A percentile compares a stretch with the other conserved stretches of the same genome.
phyloP scores from a whole-genome alignment of 2,113 vertebrate genomes.

The Lates calcarifer region DNA sequence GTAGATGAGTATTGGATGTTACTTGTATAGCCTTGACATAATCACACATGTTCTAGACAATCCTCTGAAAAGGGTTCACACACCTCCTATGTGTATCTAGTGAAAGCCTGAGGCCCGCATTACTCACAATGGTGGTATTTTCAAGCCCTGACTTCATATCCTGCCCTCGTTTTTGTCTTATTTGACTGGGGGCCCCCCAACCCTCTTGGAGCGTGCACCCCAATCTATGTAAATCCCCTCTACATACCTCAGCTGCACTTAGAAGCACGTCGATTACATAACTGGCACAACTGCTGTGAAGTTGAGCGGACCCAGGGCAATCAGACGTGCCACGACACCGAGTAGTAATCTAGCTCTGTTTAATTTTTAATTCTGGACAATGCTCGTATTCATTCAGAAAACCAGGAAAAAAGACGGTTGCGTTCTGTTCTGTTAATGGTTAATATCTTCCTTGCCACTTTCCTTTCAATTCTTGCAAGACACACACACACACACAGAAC shows the following conservation, averaged over 20 bases:
- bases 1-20: background rate
- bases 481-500: constrained; percentile 14
- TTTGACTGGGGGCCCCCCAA: constrained; percentile 56
- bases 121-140: constrained; percentile 73
- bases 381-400: constrained; percentile 64
- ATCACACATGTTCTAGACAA: constrained; percentile 19
- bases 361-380: constrained; percentile 56
- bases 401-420: constrained; percentile 17
- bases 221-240: constrained; percentile 74
- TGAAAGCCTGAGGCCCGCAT: constrained; percentile 56
- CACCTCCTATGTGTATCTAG: constrained; percentile 45
- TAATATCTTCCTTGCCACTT: constrained; percentile 36
- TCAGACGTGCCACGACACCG: constrained; percentile 6
- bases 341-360: constrained; percentile 24
- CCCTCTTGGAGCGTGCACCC: constrained; percentile 53
- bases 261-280: constrained; percentile 60
- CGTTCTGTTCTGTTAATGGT: constrained; percentile 62
- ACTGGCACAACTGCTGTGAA: constrained; percentile 36
- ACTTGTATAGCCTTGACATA: constrained; percentile 18
- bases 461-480: constrained; percentile 66
- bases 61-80: constrained; percentile 53
- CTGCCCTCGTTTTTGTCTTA: constrained; percentile 69
- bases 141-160: constrained; percentile 76
- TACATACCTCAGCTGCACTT: constrained; percentile 69
- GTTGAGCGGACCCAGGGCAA: constrained; percentile 10